A percentile compares a stretch with the other conserved stretches of the same genome.
phyloP scores from a whole-genome alignment of 2,888 invertebrate species.

The Syrista parreyssii region DNA sequence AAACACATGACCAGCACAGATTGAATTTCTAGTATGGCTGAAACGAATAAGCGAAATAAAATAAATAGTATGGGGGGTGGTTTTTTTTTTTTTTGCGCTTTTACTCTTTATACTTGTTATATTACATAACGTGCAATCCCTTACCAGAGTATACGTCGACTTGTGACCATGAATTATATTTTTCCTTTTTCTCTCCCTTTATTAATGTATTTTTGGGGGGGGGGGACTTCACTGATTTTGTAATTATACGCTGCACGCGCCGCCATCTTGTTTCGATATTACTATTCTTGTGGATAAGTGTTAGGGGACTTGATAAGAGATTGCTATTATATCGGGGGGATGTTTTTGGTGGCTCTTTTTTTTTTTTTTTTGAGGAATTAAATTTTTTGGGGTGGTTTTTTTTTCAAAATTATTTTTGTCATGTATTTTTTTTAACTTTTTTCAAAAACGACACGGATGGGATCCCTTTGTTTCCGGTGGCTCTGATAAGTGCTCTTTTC shows the following conservation, averaged over 20 bases:
- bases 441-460: background rate
- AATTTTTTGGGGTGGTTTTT: background rate
- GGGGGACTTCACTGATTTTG: fast-evolving
- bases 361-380: background rate
- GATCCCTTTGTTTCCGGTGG: background rate
- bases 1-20: conserved; percentile 16
- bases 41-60: conserved; percentile 60
- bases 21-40: conserved; percentile 32
- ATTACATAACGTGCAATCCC: too few species aligned
- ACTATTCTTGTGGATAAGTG: background rate
- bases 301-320: background rate
- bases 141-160: background rate
- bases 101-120: too few species aligned
- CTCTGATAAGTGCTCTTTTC: background rate
- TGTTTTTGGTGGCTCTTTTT: background rate
- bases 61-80: conserved; percentile 46
- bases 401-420: too few species aligned
- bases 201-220: background rate
- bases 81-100: too few species aligned
- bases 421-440: background rate
- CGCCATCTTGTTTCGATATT: background rate
- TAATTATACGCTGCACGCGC: background rate
- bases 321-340: background rate
- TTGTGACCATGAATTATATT: background rate
- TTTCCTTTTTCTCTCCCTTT: background rate